Base-by-base conservation (phyloP, 30 jellyfish, hydroid and myxozoan species). In the Hydractinia symbiolongicarpus region DNA sequence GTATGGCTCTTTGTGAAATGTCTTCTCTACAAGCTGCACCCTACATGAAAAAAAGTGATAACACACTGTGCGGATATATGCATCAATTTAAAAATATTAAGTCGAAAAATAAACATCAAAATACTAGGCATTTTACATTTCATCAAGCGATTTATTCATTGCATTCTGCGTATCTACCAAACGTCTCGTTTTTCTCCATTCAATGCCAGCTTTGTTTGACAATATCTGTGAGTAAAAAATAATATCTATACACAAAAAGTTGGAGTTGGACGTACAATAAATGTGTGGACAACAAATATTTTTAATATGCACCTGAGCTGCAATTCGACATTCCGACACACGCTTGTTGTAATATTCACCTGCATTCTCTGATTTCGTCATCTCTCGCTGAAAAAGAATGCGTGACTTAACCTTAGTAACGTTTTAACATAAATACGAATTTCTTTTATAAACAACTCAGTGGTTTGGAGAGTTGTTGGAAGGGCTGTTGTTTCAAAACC, bases 281-380 rank as follows among this genome's bases (percentile, higher is more conserved):
- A 51, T 21, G 53, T 11, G 53, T 15, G 1, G 53, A 20, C 51
- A 67, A 67, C 19, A 68, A 1, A 68, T 30, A 1, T 16, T 68
- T 20, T 68, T 68, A 30, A 16, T 68, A 52, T 68, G 8, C 61
- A 91, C 98, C 95, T 92, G 89, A 10, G 97, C 96, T 6, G 98
- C 95, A 16, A 92, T 77, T 8, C 96, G 95, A 74, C 96, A 92
- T 73, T 92, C 98, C 44, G 98, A 83, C 17, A 92, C 98, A n/a
- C 98, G 72, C 20, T 80, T 88, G 66, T 92, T 92, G 81, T 88
- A 92, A 83, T 92, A 95, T 10, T 95, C 89, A 5, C 96, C 98
- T 7, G 98, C 96, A 10, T 95, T 87, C 58, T 92, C 98, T 53
- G 98, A 88, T 62, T 92, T 92, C 56, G 95, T 85, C 93, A 92